Evolutionary conservation across 1,140 invertebrate species (phyloP), one percentile per base, ranked within the genome.

Genomic region (Lasioglossum baleicum): DNA sequence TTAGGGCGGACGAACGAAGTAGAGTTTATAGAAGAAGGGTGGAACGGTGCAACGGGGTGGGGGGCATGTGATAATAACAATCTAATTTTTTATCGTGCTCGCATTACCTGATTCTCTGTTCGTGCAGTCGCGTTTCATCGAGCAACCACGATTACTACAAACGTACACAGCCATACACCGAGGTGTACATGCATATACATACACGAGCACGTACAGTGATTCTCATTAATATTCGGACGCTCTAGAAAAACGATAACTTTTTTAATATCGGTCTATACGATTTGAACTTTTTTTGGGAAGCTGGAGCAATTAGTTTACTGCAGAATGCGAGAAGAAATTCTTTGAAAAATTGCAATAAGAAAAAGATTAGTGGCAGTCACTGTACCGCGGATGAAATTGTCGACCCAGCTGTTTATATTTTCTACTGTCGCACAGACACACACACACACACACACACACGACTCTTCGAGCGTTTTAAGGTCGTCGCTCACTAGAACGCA

Each of bases 101-200:
- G 87, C 81, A 82, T 83, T 83, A 88, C 83, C 80, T 86, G 85
- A 86, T 84, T 89, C 83, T 87, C 85, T 35, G 5, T 83, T 75
- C 44, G 81, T 83, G 78, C 81, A 83, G 79, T 83, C 73, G 75
- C 75, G 79, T 88, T 87, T 82, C 26, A 81, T 81, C 75, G 31
- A 80, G 84, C 8, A 42, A 71, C 35, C 20, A 67, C 42, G 35
- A 3, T 35, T 35, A 35, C 35, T 35, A 56, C 56, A n/a, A 7
- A n/a, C 53, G 13, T 6, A n/a, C 20, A 58, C 20, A 58, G 20
- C n/a, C 53, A 7, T n/a, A 58, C 53, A 58, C 17, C 5, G 2
- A 51, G 11, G 15, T 0, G 17, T 15, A 53, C 0, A 17, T 0
- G 15, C n/a, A 53, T 15, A 53, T 11, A 53, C 51, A 11, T 11